Evolutionary conservation across 2,113 vertebrate genomes (phyloP), one percentile per base, ranked within the genome.

Genomic region (Cacatua alba): DNA sequence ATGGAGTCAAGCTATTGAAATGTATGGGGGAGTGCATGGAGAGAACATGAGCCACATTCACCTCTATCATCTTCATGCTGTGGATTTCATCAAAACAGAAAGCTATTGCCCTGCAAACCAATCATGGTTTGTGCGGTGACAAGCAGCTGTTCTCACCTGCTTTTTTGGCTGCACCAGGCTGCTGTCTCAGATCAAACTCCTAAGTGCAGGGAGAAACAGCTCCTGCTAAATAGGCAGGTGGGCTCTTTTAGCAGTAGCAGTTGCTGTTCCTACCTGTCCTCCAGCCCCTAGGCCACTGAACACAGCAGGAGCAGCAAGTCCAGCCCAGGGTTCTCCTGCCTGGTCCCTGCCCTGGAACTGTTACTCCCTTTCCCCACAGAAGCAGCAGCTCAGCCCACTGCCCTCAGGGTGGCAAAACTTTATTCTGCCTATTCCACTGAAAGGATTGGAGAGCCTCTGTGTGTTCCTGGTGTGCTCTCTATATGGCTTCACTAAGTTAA

Each of bases 401-500:
- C 25, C n/a, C 28, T 29, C 25, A 39, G 33, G 17, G 70, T 31
- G 20, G n/a, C 19, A 77, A 76, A 67, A 67, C 24, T 64, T 11
- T 28, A 1, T 62, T 68, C 39, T 74, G 43, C 26, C 43, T 48
- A 3, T 78, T 18, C 37, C n/a, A 46, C 18, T 57, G 46, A 41
- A 49, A 51, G 55, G 11, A 17, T 2, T 0, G 3, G 69, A 76
- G 23, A 76, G 17, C 28, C 33, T 33, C 49, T 1, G 1, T 26
- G 13, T 11, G 25, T 43, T 79, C 48, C 67, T 60, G 31, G 5
- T 37, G 23, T 1, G 0, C 19, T 44, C 33, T 26, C 52, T 26
- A 2, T 21, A 33, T 0, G 0, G 39, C 25, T 48, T 78, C 43
- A 37, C n/a, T 16, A 23, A 48, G 4, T 67, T 21, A 49, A 55